Base-by-base conservation (phyloP, 2,113 vertebrate genomes). In the Propithecus coquereli region DNA sequence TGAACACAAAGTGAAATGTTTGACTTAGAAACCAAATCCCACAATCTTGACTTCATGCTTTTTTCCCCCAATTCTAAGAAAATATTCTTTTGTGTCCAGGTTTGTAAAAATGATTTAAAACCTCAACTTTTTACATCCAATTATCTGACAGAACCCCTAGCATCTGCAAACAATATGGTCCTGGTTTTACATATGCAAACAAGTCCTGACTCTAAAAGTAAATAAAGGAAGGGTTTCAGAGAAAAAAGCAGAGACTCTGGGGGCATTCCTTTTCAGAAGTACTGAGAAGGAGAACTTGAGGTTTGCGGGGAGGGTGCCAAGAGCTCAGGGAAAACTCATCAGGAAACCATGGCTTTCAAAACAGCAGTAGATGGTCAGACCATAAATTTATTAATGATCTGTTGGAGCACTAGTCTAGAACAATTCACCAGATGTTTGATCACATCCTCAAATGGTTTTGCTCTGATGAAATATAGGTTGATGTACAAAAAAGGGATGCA, bases 161-260 rank as follows among this genome's bases (percentile, higher is more conserved):
- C 96, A 96, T 94, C 93, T 97, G 97, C 87, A 79, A 95, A 95
- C 95, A 94, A 93, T 82, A 45, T 32, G 83, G 88, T 47, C 59
- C 84, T 87, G 74, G 87, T 65, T 97, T 96, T 95, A 63, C 81
- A 94, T 71, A 81, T 65, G 95, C 96, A 97, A 95, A 97, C 82
- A 95, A 92, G 84, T 43, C 84, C 70, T 57, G 63, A 86, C 59
- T 82, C 77, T 52, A 45, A 88, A 81, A 96, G 95, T 68, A 96
- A 97, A 96, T 71, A 95, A 70, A 92, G 63, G 74, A 73, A 13
- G 89, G 80, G 80, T 59, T 94, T 96, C 91, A 71, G 63, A 86
- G 73, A 52, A 89, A 76, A 90, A 79, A 76, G 3, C 1, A 2
- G 47, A 70, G 65, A 85, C 61, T 74, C 27, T 66, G 61, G 87